Base-by-base conservation (phyloP, 2,113 vertebrate genomes). In the Engystomops pustulosus region DNA sequence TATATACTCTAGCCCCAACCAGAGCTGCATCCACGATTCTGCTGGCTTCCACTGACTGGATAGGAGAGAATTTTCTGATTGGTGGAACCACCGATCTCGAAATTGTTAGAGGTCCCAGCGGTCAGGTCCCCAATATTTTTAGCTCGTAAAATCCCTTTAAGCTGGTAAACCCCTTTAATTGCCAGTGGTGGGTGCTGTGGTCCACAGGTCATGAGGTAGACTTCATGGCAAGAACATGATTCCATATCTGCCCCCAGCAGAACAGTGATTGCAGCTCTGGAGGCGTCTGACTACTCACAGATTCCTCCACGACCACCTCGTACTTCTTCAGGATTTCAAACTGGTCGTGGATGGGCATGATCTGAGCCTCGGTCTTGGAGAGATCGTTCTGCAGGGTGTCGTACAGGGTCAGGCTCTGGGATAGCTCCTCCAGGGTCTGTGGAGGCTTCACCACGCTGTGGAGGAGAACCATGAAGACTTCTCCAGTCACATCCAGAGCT, bases 311-410 rank as follows among this genome's bases (percentile, higher is more conserved):
- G 0, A 89, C 74, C 86, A 96, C 94, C 67, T 97, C 95, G 0
- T 97, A 96, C 89, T 97, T 98, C 72, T 94, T 92, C 14, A 97
- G 91, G 68, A 97, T 94, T 85, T 93, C 85, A 86, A 97, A 97
- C 87, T 96, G 95, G 47, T 98, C 95, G 0, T 97, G 94, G 79
- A 97, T 94, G 55, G 95, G 90, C 3, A 90, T 89, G 85, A 97
- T 96, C 88, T 95, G 93, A 83, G 87, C 85, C 87, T 96, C 94
- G 0, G 89, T 89, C 79, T 88, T 93, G 20, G 88, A 65, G 82
- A 94, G 77, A 68, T 94, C 91, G 0, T 85, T 87, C 82, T 95
- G 94, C n/a, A 97, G 91, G 3, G 89, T 91, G 12, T 94, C 92
- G 85, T 96, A 87, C 23, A 95, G 93, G 30, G 92, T 90, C 70